Percentiles rank a stretch among this genome's conserved stretches.
Conservation (phyloP, 2,888 invertebrate species). For the Coecobrya sp. region DNA sequence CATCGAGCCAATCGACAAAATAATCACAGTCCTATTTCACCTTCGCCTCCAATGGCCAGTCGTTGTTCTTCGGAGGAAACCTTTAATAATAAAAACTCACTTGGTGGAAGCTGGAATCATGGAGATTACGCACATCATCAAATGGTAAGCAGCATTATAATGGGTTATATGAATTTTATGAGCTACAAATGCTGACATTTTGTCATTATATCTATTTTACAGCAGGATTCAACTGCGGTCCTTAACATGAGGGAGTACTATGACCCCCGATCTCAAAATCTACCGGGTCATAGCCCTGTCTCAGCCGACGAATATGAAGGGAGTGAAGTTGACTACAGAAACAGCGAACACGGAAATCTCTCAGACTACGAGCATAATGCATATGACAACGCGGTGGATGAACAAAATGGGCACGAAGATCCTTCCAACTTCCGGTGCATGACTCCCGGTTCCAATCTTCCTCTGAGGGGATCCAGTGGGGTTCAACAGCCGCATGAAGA, state of each 20-base stretch:
- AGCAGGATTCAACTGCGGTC: conserved; percentile 51
- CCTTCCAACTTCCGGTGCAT: conserved; percentile 66
- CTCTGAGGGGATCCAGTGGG: conserved; percentile 43
- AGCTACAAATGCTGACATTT: no score
- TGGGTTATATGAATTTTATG: neutral
- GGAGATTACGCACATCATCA: conserved; percentile 66
- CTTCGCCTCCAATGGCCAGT: conserved; percentile 63
- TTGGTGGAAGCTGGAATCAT: conserved; percentile 49
- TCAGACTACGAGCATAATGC: conserved; percentile 74
- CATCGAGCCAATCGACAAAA: neutral
- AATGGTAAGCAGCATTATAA: conserved; percentile 27
- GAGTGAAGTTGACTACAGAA: conserved; percentile 68
- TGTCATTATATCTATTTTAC: neutral
- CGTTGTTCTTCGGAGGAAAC: conserved; percentile 51
- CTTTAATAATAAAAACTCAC: conserved; percentile 33
- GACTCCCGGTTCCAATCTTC: conserved; percentile 76
- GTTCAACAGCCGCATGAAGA: conserved; percentile 43
- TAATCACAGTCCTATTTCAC: conserved; percentile 66
- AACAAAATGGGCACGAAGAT: conserved; percentile 64
- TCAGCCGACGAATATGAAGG: conserved; percentile 75
- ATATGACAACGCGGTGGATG: conserved; percentile 63
- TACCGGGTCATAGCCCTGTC: conserved; percentile 77
- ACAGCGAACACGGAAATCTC: conserved; percentile 70
- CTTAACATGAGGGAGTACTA: conserved; percentile 71
- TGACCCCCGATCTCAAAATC: conserved; percentile 75